Evolutionary conservation across 2,113 vertebrate genomes (phyloP).

Genomic region (Perca flavescens): DNA sequence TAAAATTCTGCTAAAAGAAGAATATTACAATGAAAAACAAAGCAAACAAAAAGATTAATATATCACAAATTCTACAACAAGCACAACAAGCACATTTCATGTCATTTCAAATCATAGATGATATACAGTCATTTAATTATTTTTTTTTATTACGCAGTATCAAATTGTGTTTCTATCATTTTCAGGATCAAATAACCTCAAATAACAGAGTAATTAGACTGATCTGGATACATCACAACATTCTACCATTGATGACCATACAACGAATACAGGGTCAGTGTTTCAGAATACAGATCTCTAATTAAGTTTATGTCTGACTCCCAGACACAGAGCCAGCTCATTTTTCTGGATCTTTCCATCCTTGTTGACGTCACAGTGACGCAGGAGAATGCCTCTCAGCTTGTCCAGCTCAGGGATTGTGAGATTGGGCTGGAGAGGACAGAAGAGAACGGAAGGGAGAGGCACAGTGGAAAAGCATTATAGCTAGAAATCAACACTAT

Average conservation of each 20-base stretch:
- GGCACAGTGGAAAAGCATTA: background rate
- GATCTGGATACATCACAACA: constrained; percentile 21
- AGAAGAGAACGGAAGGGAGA: background rate
- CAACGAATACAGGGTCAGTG: background rate
- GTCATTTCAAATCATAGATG: background rate
- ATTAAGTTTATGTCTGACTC: constrained; percentile 85
- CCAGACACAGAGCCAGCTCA: constrained; percentile 93
- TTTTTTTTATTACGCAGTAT: background rate
- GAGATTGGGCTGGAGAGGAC: constrained; percentile 90
- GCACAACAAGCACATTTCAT: constrained; percentile 19
- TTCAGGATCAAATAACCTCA: constrained; percentile 14
- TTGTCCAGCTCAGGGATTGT: constrained; percentile 91
- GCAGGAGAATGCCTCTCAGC: constrained; percentile 89
- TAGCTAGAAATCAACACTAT: no score
- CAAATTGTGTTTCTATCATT: background rate
- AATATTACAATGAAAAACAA: constrained; percentile 14
- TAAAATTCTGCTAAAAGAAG: background rate
- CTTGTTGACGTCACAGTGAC: constrained; percentile 94
- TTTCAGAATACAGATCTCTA: background rate
- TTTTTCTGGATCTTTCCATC: constrained; percentile 97
- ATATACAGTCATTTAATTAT: background rate
- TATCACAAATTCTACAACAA: constrained; percentile 31
- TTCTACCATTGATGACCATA: background rate
- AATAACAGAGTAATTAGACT: constrained; percentile 9
- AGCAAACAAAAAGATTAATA: background rate